Evolutionary conservation across 1,140 invertebrate species (phyloP), one percentile per base, ranked within the genome.

Genomic region (Anoplophora glabripennis): DNA sequence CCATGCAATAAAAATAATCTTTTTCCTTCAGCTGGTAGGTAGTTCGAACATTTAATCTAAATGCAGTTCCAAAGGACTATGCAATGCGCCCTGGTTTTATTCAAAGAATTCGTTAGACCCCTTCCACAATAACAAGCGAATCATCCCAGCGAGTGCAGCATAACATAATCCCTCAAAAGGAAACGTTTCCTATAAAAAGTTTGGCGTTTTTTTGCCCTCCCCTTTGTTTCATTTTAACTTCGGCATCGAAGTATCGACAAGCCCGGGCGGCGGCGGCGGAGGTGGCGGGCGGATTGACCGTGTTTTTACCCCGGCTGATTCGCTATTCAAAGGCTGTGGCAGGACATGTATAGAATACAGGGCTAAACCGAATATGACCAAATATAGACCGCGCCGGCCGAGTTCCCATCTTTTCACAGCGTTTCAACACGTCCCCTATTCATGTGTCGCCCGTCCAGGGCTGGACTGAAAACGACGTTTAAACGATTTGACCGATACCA

Each of bases 351-450:
- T 61, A 56, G 59, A 61, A 61, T 61, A 61, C 59, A 56, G 46
- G 53, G 34, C 53, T 57, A 49, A 51, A 45, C 37, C 53, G 54
- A 61, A 61, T 61, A 61, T 61, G 59, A 57, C 53, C 59, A 56
- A 61, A 52, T 61, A 61, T 56, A 61, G 53, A 57, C 54, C 53
- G 40, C 45, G 53, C 40, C 59, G 44, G 38, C 38, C 53, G 38
- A 57, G 59, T 48, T 61, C 42, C 38, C 33, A 38, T 40, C 59
- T 57, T 57, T 47, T 47, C 18, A 47, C 45, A 12, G 18, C 45
- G 45, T 15, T 61, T 61, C 54, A 61, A 61, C 59, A 61, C 59
- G 54, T 61, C 21, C 47, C 41, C 59, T 53, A 57, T 61, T 61
- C 59, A 57, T 61, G 53, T 61, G 53, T 61, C 59, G 41, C 14